Base-by-base conservation (phyloP, 2,797 vertebrate genomes). In the Sebastes kiyomatsui region DNA sequence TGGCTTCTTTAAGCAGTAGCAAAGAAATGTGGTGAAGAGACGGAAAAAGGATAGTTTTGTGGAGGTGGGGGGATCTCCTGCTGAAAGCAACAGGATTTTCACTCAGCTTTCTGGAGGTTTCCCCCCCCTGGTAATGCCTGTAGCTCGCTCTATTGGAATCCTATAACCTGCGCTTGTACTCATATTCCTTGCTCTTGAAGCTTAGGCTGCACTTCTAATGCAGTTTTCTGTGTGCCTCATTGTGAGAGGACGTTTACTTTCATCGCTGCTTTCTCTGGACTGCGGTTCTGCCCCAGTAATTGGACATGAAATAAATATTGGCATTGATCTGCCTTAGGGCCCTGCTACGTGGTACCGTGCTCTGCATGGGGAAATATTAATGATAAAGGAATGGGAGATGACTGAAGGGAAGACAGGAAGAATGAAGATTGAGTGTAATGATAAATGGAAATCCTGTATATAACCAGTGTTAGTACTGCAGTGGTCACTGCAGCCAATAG, bases 281-380 rank as follows among this genome's bases (percentile, higher is more conserved):
- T 78, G 81, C 13, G 22, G 72, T 64, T 79, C 77, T 75, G 68
- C 75, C 49, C 46, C 74, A 67, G 79, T 85, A 91, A 92, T 85
- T 91, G 84, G 83, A 92, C 82, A 90, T 90, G 81, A 89, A 89
- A 91, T 89, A 92, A 90, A 89, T 90, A 89, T 85, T 88, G 83
- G 32, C 86, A 92, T 90, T 86, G 90, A 93, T 93, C 85, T 77
- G 82, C 81, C 85, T 85, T 16, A 13, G 56, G 72, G 70, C 64
- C 14, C 28, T 9, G 72, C 56, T 75, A 23, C 49, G 27, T 67
- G 59, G 62, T 79, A 54, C 32, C 9, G 60, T 82, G 87, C 67
- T 79, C 75, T 80, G 89, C 56, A 83, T 86, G 72, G 33, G 54
- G 38, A 82, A 70, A 72, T 16, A 62, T 28, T 30, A 72, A 86